Percentiles rank a stretch among this genome's conserved stretches.
These are phyloP conservation scores for Ptychoptera albimana DNA, from an alignment of 2,888 invertebrate species.

Conservation along the genomic window DNA sequence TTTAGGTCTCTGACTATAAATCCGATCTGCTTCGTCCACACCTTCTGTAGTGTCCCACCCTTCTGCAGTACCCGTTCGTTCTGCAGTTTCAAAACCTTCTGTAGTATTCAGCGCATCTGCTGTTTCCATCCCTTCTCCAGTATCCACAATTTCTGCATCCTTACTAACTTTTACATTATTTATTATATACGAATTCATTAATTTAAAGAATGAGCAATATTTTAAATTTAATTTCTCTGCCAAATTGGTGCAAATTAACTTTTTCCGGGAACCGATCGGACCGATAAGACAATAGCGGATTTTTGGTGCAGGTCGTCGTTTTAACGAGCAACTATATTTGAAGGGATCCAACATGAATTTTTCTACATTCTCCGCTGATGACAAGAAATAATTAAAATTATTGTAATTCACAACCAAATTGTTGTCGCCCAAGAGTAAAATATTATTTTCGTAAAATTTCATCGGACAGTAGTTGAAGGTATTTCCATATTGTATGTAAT, in stretches of 20 bases:
- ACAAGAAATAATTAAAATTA: conserved; percentile 37
- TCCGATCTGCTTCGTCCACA: too few species aligned
- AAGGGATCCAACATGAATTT: conserved; percentile 35
- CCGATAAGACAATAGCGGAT: conserved; percentile 42
- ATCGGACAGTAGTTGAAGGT: conserved; percentile 45
- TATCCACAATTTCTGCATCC: too few species aligned
- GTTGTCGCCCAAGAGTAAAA: conserved; percentile 44
- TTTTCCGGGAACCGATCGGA: conserved; percentile 37
- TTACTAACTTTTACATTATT: too few species aligned
- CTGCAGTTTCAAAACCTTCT: too few species aligned
- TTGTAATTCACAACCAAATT: conserved; percentile 35
- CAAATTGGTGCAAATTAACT: conserved; percentile 32
- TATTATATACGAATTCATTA: too few species aligned
- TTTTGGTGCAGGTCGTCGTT: conserved; percentile 33
- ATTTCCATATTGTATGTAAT: conserved; percentile 27
- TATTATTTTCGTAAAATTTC: conserved; percentile 34
- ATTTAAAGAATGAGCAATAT: neutral
- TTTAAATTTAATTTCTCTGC: conserved; percentile 34
- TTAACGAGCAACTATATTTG: conserved; percentile 32
- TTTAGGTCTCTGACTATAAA: too few species aligned
- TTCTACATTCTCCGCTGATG: conserved; percentile 32
- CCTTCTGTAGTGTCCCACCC: too few species aligned
- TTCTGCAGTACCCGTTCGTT: too few species aligned
- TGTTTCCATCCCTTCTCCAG: too few species aligned
- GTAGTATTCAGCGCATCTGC: too few species aligned